These are phyloP conservation scores for Ptychoptera contaminata DNA, from an alignment of 2,888 invertebrate genomes.

Conservation along the genomic window DNA sequence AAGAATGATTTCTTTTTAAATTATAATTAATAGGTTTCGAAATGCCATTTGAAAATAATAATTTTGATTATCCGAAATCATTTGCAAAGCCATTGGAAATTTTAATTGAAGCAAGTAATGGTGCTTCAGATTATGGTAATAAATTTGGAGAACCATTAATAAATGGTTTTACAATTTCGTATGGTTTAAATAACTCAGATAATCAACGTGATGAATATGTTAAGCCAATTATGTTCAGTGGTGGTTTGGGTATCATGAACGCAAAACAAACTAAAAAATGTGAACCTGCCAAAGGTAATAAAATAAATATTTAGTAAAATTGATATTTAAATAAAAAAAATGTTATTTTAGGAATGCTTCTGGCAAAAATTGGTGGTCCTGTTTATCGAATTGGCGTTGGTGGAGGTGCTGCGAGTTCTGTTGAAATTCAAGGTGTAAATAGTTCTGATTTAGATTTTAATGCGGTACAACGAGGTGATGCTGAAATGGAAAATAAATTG, in stretches of 20 bases:
- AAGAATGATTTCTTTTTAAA: too few species aligned
- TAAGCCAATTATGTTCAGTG: conserved; percentile 98
- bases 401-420: conserved; percentile 95
- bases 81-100: conserved; percentile 84
- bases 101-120: conserved; percentile 90
- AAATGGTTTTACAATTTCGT: conserved; percentile 80
- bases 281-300: conserved; percentile 50
- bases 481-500: conserved; percentile 97
- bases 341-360: conserved; percentile 54
- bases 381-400: conserved; percentile 97
- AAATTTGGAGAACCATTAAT: conserved; percentile 97
- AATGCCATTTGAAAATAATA: conserved; percentile 71
- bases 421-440: conserved; percentile 83
- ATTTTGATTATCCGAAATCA: conserved; percentile 64
- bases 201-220: conserved; percentile 77
- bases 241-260: conserved; percentile 85
- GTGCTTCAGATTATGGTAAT: conserved; percentile 97
- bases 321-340: conserved; percentile 5
- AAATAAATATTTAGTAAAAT: neutral
- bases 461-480: conserved; percentile 85
- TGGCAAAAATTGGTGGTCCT: conserved; percentile 93
- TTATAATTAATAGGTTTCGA: conserved; percentile 45
- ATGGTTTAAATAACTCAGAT: conserved; percentile 53
- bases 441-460: conserved; percentile 80
- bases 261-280: conserved; percentile 64